These are phyloP conservation scores for Synergus laeviventris DNA, from an alignment of 2,888 invertebrate genomes.

Conservation along the genomic window DNA sequence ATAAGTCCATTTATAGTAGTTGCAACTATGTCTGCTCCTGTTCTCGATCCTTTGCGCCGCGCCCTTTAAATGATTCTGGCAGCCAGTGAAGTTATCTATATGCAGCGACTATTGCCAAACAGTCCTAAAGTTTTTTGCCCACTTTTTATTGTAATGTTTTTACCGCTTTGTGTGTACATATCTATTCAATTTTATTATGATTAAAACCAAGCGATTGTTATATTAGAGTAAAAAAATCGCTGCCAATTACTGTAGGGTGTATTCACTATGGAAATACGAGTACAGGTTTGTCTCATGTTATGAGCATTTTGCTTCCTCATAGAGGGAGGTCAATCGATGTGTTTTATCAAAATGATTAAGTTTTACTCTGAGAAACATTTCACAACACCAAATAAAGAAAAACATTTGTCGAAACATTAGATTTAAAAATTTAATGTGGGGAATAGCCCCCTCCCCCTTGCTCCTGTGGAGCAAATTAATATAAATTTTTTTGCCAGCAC, in stretches of 20 bases:
- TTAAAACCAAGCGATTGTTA: conserved; percentile 58
- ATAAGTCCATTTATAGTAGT: conserved; percentile 76
- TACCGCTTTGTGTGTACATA: conserved; percentile 61
- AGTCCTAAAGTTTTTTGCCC: conserved; percentile 45
- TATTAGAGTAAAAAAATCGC: conserved; percentile 57
- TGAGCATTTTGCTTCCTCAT: too few relatives aligned
- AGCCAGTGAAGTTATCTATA: conserved; percentile 70
- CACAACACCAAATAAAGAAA: too few relatives aligned
- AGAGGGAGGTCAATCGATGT: too few relatives aligned
- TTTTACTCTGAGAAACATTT: too few relatives aligned
- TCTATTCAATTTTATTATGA: conserved; percentile 67
- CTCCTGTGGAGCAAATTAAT: too few relatives aligned
- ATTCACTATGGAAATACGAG: too few relatives aligned
- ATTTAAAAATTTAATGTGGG: too few relatives aligned
- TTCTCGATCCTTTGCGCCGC: conserved; percentile 59
- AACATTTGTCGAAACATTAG: too few relatives aligned
- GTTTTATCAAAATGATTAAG: too few relatives aligned
- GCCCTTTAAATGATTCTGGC: conserved; percentile 64
- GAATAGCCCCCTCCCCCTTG: too few relatives aligned
- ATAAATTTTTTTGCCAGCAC: too few relatives aligned
- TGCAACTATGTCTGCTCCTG: conserved; percentile 71
- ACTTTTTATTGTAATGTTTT: conserved; percentile 60
- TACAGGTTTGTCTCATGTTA: too few relatives aligned
- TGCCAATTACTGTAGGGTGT: neutral
- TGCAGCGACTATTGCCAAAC: conserved; percentile 54